These are phyloP conservation scores for Chelon labrosus DNA, from an alignment of 2,797 vertebrate species.

Conservation along the genomic window DNA sequence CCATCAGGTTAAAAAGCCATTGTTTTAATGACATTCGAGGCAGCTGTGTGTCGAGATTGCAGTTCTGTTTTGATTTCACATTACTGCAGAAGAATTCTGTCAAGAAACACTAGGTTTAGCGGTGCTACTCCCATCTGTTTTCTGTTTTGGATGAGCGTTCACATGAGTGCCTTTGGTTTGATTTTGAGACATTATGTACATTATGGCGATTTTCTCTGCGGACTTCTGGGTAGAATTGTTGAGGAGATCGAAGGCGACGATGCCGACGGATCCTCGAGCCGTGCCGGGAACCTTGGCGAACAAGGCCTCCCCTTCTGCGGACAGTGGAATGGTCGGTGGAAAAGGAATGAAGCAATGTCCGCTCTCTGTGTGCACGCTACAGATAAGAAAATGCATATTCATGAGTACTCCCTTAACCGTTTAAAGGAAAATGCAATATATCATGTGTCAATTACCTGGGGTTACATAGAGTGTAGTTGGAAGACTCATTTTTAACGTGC, in stretches of 20 bases:
- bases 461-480: background rate
- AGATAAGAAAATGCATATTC: background rate
- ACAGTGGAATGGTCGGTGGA: background rate
- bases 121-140: too few species aligned
- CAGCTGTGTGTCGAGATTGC: too few species aligned
- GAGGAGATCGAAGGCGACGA: conserved; percentile 14
- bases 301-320: background rate
- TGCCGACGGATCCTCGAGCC: background rate
- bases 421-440: too few species aligned
- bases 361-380: background rate
- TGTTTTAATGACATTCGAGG: too few species aligned
- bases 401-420: too few species aligned
- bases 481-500: background rate
- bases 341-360: conserved; percentile 20
- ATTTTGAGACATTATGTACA: conserved; percentile 32
- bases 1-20: too few species aligned
- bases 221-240: background rate
- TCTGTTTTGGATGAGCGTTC: too few species aligned
- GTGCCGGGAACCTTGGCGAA: background rate
- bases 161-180: too few species aligned
- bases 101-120: too few species aligned
- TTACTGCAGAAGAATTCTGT: too few species aligned
- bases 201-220: conserved; percentile 2
- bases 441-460: background rate
- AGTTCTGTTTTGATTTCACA: too few species aligned